Conservation (phyloP, 2,888 invertebrate species). For the Camponotus fellah region DNA sequence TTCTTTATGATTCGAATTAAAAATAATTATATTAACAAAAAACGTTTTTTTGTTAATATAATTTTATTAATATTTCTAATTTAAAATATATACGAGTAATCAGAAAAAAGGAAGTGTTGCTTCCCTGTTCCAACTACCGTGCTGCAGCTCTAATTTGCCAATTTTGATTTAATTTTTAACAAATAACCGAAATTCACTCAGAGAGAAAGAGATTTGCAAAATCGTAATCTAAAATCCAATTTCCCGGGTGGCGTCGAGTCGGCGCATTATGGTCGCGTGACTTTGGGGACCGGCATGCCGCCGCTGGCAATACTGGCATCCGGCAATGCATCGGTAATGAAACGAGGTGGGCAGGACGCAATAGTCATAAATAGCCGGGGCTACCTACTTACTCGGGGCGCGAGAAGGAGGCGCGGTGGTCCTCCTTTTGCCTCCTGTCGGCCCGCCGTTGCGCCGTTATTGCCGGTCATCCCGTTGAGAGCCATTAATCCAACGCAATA, state of each 20-base stretch:
- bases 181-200: background rate
- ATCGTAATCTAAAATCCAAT: slow-evolving; percentile 69
- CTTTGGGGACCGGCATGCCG: slow-evolving; percentile 73
- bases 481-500: slow-evolving; percentile 49
- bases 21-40: too few relatives aligned
- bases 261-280: slow-evolving; percentile 77
- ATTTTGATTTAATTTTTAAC: too few relatives aligned
- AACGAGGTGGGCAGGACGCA: slow-evolving; percentile 74
- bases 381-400: slow-evolving; percentile 78
- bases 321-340: slow-evolving; percentile 80
- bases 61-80: too few relatives aligned
- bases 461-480: slow-evolving; percentile 57
- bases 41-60: too few relatives aligned
- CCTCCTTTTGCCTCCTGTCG: slow-evolving; percentile 74
- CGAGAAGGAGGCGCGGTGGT: slow-evolving; percentile 72
- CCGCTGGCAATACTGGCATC: slow-evolving; percentile 73
- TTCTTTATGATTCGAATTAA: too few relatives aligned
- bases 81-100: too few relatives aligned
- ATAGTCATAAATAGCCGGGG: slow-evolving; percentile 79
- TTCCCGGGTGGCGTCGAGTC: slow-evolving; percentile 64
- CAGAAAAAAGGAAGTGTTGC: too few relatives aligned
- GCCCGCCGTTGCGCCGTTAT: slow-evolving; percentile 62
- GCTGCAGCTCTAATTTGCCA: too few relatives aligned
- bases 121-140: too few relatives aligned
- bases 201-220: slow-evolving; percentile 1